A percentile compares a stretch with the other conserved stretches of the same genome.
Conservation (phyloP, 2,113 vertebrate species). For the Sander lucioperca region DNA sequence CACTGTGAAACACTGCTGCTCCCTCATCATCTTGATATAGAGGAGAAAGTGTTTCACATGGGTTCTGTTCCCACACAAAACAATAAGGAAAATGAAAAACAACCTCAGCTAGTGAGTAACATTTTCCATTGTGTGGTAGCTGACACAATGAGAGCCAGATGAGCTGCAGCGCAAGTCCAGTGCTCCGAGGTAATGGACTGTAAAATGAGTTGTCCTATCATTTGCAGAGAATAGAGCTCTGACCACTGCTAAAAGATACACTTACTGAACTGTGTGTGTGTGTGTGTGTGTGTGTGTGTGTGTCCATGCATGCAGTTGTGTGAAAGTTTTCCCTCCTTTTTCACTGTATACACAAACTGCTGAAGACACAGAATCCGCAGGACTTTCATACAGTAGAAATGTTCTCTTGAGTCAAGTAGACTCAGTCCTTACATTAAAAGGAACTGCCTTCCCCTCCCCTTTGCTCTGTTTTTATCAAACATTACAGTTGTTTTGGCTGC, state of each 20-base stretch:
- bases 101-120: neutral
- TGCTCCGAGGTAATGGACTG: conserved; percentile 33
- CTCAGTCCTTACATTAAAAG: no score
- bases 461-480: no score
- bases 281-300: no score
- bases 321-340: no score
- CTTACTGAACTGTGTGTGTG: no score
- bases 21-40: conserved; percentile 14
- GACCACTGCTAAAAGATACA: conserved; percentile 1
- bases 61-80: conserved; percentile 5
- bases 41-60: conserved; percentile 18
- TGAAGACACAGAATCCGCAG: neutral
- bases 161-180: conserved; percentile 10
- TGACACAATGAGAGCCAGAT: conserved; percentile 10
- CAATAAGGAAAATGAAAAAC: neutral
- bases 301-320: no score
- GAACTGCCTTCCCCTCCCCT: neutral
- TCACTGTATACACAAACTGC: no score
- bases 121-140: neutral
- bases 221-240: conserved; percentile 23
- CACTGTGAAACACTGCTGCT: neutral
- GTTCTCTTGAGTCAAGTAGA: neutral
- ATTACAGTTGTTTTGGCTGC: no score
- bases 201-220: neutral
- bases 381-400: neutral